phyloP scores from a whole-genome alignment of 2,113 vertebrate species.

The Pachyramphus minor region DNA sequence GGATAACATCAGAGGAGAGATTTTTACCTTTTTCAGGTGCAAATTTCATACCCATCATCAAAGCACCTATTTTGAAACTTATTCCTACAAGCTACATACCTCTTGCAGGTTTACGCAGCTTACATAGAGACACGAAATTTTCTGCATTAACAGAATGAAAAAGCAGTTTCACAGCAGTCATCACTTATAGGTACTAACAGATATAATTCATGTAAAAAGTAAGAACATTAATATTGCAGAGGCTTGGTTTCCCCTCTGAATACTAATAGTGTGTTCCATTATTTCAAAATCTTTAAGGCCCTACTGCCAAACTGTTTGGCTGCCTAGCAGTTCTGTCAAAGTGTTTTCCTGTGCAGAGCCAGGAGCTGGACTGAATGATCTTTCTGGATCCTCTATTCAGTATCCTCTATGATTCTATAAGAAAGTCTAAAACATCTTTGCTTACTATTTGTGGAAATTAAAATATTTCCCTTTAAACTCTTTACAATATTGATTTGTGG shows the following conservation, averaged over 20 bases:
- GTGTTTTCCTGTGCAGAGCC: neutral
- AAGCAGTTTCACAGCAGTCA: neutral
- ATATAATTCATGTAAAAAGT: neutral
- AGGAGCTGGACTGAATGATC: neutral
- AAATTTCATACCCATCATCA: neutral
- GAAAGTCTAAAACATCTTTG: neutral
- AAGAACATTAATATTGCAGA: neutral
- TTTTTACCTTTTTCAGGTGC: neutral
- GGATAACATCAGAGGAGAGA: neutral
- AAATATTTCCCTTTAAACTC: neutral
- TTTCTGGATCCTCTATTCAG: neutral
- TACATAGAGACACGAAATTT: neutral
- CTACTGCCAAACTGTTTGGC: neutral
- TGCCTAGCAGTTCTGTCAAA: neutral
- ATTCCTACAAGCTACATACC: neutral
- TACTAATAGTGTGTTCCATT: neutral
- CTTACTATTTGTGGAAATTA: neutral
- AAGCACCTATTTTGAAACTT: neutral
- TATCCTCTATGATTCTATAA: neutral
- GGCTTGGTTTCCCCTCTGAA: neutral
- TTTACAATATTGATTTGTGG: neutral
- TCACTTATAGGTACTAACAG: neutral
- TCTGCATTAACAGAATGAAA: neutral
- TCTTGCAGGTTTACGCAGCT: neutral
- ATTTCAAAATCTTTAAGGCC: neutral